Evolutionary conservation across 2,888 invertebrate species (phyloP).

Genomic region (Oconnorella tubifera): DNA sequence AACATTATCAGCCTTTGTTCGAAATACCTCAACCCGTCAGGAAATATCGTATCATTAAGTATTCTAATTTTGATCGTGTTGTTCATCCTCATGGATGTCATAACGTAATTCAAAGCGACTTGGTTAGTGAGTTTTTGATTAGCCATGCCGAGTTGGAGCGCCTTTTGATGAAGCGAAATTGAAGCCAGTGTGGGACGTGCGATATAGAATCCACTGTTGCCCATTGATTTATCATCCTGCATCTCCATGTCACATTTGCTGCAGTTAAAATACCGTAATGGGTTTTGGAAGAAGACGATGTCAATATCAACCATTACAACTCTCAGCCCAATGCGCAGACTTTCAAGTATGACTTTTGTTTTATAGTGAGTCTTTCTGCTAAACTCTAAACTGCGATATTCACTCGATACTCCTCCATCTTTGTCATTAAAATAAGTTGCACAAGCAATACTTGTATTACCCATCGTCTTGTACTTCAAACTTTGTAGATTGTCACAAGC

Average conservation of each 20-base stretch:
- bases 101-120: not conserved
- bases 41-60: not conserved
- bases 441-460: not conserved
- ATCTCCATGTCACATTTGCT: constrained; percentile 30
- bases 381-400: constrained; percentile 23
- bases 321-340: constrained; percentile 15
- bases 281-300: constrained; percentile 31
- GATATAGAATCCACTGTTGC: constrained; percentile 33
- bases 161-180: not conserved
- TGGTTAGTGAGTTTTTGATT: not conserved
- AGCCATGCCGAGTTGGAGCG: not conserved
- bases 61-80: not conserved
- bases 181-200: constrained; percentile 19
- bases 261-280: constrained; percentile 27
- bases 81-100: not conserved
- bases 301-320: constrained; percentile 32
- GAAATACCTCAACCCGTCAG: not conserved
- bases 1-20: not conserved
- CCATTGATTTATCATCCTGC: constrained; percentile 22
- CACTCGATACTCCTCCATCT: constrained; percentile 1
- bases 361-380: constrained; percentile 30
- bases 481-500: not conserved
- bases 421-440: not conserved
- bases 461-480: not conserved
- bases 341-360: constrained; percentile 28